Evolutionary conservation across 2,797 vertebrate genomes (phyloP).

Genomic region (Sebastes vulpes): DNA sequence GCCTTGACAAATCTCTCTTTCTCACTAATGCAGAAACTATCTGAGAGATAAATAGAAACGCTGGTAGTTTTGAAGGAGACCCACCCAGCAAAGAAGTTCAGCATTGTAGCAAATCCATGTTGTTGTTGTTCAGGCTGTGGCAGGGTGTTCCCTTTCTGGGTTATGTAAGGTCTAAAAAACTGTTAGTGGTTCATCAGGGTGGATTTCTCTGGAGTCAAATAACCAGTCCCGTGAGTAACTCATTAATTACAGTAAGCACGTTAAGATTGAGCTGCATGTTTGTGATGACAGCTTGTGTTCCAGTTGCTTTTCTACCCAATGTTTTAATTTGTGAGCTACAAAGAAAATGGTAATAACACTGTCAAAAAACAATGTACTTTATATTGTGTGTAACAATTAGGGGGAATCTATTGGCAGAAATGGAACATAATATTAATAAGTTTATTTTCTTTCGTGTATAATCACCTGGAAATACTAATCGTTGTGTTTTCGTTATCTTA

Average conservation of each 20-base stretch:
- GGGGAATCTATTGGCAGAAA: too few species aligned
- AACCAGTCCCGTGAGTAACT: slow-evolving; percentile 26
- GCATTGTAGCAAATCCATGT: slow-evolving; percentile 47
- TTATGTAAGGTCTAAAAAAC: slow-evolving; percentile 53
- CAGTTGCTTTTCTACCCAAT: not conserved
- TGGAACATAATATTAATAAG: not conserved
- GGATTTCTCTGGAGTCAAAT: slow-evolving; percentile 49
- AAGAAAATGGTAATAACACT: not conserved
- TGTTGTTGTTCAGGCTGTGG: slow-evolving; percentile 50
- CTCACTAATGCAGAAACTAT: slow-evolving; percentile 37
- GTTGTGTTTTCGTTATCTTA: not conserved
- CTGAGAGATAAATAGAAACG: slow-evolving; percentile 29
- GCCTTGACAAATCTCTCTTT: slow-evolving; percentile 48
- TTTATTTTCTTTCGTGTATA: not conserved
- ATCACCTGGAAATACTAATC: not conserved
- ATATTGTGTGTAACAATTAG: not conserved
- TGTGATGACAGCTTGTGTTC: not conserved
- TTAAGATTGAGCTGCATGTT: not conserved
- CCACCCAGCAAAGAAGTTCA: slow-evolving; percentile 35
- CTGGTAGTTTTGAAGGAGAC: slow-evolving; percentile 31
- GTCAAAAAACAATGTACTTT: not conserved
- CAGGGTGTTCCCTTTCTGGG: slow-evolving; percentile 61
- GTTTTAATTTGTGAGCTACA: not conserved
- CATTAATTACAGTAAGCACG: slow-evolving; percentile 22
- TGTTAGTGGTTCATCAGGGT: slow-evolving; percentile 40